Evolutionary conservation across 2,113 vertebrate species (phyloP).

Genomic region (Azemiops feae): DNA sequence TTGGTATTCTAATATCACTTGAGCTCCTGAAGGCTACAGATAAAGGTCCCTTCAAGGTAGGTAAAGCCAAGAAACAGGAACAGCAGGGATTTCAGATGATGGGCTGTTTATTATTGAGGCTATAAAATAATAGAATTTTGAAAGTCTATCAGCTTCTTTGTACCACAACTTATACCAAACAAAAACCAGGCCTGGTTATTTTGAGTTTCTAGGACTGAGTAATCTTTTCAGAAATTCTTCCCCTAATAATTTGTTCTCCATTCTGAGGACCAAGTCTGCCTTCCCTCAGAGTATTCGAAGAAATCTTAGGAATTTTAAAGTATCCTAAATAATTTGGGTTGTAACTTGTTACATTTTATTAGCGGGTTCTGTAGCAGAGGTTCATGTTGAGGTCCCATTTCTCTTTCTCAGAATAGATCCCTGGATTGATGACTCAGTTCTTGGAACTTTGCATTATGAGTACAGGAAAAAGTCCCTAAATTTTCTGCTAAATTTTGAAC

Average conservation of each 20-base stretch:
- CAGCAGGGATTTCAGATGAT: not conserved
- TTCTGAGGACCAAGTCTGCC: not conserved
- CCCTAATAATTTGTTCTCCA: not conserved
- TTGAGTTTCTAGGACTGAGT: not conserved
- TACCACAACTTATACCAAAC: not conserved
- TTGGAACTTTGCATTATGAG: not conserved
- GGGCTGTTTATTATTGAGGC: not conserved
- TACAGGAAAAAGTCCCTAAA: not conserved
- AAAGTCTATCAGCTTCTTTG: not conserved
- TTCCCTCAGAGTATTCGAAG: not conserved
- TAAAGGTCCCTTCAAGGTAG: not conserved
- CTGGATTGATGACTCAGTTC: not conserved
- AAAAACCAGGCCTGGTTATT: not conserved
- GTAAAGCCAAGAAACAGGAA: not conserved
- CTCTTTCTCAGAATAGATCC: not conserved
- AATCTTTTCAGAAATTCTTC: not conserved
- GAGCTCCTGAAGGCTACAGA: not conserved
- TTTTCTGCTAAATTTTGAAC: not conserved
- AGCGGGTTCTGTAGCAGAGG: not conserved
- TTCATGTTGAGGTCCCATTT: not conserved
- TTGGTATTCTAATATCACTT: not conserved
- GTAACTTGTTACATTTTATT: not conserved
- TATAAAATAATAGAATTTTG: not conserved
- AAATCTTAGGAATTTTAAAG: not conserved
- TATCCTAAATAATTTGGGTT: not conserved